These are phyloP conservation scores for Cydia amplana DNA, from an alignment of 1,140 invertebrate genomes.

Conservation along the genomic window DNA sequence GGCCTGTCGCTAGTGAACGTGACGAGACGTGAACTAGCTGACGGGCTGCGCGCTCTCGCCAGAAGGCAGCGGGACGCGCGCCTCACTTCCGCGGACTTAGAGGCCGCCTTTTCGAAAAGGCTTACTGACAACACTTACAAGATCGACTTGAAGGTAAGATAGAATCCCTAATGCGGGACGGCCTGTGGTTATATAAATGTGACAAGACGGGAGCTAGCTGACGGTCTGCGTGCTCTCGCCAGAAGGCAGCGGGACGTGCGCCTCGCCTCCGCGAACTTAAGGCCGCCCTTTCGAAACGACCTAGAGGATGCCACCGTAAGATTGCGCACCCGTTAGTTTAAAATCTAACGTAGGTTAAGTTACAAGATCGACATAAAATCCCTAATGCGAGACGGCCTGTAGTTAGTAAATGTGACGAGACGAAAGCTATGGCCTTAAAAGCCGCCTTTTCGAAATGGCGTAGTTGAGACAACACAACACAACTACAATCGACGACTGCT, in stretches of 20 bases:
- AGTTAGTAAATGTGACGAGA: background rate
- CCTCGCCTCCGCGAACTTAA: conserved; percentile 57
- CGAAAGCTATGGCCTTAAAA: too few relatives aligned
- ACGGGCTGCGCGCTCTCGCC: conserved; percentile 77
- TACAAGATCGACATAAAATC: conserved; percentile 53
- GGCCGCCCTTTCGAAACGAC: conserved; percentile 49
- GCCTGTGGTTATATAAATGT: conserved; percentile 58
- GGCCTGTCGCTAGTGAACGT: conserved; percentile 77
- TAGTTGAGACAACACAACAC: too few relatives aligned
- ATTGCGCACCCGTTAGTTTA: too few relatives aligned
- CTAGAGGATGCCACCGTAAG: too few relatives aligned
- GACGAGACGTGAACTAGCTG: conserved; percentile 79
- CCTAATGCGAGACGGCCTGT: background rate
- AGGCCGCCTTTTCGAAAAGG: conserved; percentile 54
- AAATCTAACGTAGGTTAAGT: too few relatives aligned
- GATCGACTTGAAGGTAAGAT: conserved; percentile 61
- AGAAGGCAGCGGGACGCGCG: conserved; percentile 63
- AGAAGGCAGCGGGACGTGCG: conserved; percentile 62
- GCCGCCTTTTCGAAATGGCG: background rate
- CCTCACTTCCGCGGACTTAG: conserved; percentile 56
- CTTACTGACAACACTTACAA: conserved; percentile 65
- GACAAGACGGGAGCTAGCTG: conserved; percentile 79
- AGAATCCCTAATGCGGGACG: background rate
- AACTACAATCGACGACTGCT: too few relatives aligned
- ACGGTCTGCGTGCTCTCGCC: conserved; percentile 78